Conservation (phyloP, 2,113 vertebrate species). For the Pelodiscus sinensis region DNA sequence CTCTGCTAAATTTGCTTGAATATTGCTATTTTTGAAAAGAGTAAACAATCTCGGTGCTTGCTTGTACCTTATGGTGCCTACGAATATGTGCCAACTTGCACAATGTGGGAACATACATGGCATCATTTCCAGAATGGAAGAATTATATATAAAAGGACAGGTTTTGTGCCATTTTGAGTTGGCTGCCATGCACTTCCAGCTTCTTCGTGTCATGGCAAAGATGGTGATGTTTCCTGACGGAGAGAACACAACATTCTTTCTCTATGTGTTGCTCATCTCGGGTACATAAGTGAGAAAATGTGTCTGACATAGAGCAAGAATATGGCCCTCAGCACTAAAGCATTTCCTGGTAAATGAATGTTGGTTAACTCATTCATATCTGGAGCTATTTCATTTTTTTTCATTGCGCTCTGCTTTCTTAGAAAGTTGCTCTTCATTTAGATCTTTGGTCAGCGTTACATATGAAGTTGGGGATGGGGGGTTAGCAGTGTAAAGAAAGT, state of each 20-base stretch:
- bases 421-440: slow-evolving; percentile 20
- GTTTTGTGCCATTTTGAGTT: not conserved
- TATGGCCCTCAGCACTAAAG: not conserved
- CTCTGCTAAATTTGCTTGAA: not conserved
- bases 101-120: not conserved
- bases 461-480: not conserved
- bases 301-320: not conserved
- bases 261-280: not conserved
- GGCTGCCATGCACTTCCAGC: not conserved
- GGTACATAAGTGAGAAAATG: not conserved
- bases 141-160: not conserved
- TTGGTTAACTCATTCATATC: not conserved
- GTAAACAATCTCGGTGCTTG: not conserved
- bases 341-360: not conserved
- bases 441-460: slow-evolving; percentile 5
- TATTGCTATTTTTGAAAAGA: not conserved
- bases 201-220: not conserved
- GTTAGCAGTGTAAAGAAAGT: not conserved
- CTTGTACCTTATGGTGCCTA: not conserved
- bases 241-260: not conserved
- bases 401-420: fast-evolving
- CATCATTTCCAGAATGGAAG: not conserved
- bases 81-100: not conserved
- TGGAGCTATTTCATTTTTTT: not conserved
- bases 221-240: not conserved